Evolutionary conservation across 2,113 vertebrate species (phyloP).

Genomic region (Bagarius yarrelli): DNA sequence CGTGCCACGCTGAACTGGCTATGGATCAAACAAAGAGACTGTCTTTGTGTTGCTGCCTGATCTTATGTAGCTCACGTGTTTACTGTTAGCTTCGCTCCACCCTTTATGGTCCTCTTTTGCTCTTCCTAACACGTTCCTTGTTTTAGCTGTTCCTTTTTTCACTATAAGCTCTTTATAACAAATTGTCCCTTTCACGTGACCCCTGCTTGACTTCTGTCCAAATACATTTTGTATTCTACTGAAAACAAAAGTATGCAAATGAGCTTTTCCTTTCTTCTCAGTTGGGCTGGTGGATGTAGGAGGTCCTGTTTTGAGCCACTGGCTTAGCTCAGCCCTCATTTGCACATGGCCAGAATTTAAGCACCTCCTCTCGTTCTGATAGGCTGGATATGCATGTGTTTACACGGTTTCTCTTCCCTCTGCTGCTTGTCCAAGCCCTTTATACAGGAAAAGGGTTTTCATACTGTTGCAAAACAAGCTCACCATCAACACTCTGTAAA

Average conservation of each 20-base stretch:
- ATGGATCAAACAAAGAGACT: conserved; percentile 37
- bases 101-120: neutral
- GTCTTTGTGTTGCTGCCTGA: conserved; percentile 37
- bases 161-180: neutral
- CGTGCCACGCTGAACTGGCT: conserved; percentile 41
- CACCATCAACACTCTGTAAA: conserved; percentile 27
- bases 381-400: conserved; percentile 59
- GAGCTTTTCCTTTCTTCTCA: conserved; percentile 36
- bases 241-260: conserved; percentile 63
- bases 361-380: conserved; percentile 55
- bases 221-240: conserved; percentile 62
- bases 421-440: conserved; percentile 28
- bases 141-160: conserved; percentile 8
- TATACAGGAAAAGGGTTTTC: conserved; percentile 44
- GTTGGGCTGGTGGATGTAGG: conserved; percentile 27
- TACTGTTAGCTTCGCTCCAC: neutral
- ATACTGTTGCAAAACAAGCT: conserved; percentile 20
- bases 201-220: conserved; percentile 42
- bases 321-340: conserved; percentile 39
- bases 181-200: conserved; percentile 9
- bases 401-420: conserved; percentile 58
- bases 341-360: conserved; percentile 4
- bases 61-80: conserved; percentile 60
- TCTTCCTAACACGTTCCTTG: neutral
- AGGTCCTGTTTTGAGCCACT: conserved; percentile 41